These are phyloP conservation scores for Istiophorus platypterus DNA, from an alignment of 2,113 vertebrate genomes.

Conservation along the genomic window DNA sequence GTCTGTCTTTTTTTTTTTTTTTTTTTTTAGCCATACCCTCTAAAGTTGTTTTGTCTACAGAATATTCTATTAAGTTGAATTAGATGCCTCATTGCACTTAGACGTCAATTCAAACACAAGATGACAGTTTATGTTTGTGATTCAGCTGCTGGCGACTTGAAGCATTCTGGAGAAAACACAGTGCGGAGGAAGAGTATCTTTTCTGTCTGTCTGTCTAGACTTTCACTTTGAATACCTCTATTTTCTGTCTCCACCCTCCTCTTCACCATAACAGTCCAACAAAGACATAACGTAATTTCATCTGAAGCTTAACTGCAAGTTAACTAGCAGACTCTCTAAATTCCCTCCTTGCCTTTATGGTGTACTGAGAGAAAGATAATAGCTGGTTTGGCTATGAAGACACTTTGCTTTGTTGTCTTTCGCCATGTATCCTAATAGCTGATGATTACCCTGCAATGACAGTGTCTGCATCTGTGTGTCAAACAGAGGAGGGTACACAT, in stretches of 20 bases:
- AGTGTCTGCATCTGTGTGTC: slow-evolving; percentile 71
- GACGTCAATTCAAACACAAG: slow-evolving; percentile 48
- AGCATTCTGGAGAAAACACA: slow-evolving; percentile 4
- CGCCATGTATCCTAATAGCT: slow-evolving; percentile 72
- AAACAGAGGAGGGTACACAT: slow-evolving; percentile 47
- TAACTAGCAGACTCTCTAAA: slow-evolving; percentile 52
- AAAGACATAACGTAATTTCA: slow-evolving; percentile 65
- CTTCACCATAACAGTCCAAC: slow-evolving; percentile 48
- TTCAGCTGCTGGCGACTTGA: neutral
- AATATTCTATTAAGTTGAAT: slow-evolving; percentile 62
- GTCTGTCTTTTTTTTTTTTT: slow-evolving; percentile 31
- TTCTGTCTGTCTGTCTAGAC: slow-evolving; percentile 52
- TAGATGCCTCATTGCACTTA: slow-evolving; percentile 47
- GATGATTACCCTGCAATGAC: slow-evolving; percentile 74
- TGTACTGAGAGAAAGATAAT: slow-evolving; percentile 76
- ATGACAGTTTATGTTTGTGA: slow-evolving; percentile 46
- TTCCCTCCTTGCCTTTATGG: slow-evolving; percentile 54
- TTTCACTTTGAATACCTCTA: slow-evolving; percentile 28
- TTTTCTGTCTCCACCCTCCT: slow-evolving; percentile 25
- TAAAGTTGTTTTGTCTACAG: slow-evolving; percentile 55
- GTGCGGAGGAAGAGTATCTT: slow-evolving; percentile 42
- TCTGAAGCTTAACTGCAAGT: slow-evolving; percentile 52
- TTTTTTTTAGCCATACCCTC: slow-evolving; percentile 22
- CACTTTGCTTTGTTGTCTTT: slow-evolving; percentile 76
- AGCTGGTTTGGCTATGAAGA: slow-evolving; percentile 63